These are phyloP conservation scores for Xiphophorus couchianus DNA, from an alignment of 2,113 vertebrate genomes.

Conservation along the genomic window DNA sequence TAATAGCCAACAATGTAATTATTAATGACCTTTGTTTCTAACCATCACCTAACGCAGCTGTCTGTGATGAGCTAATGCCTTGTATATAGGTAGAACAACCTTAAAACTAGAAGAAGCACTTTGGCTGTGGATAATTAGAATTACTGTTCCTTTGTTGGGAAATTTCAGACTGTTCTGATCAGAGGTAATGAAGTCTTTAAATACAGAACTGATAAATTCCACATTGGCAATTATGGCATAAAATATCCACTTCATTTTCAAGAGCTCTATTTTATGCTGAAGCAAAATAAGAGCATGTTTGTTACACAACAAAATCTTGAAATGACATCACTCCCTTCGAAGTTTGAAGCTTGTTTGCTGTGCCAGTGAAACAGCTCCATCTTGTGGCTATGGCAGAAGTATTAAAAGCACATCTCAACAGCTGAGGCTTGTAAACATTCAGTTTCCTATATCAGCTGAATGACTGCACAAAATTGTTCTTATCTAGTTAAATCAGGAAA, in stretches of 20 bases:
- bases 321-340: constrained; percentile 25
- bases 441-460: constrained; percentile 10
- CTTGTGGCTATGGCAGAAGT: constrained; percentile 53
- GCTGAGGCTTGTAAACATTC: constrained; percentile 36
- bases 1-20: constrained; percentile 49
- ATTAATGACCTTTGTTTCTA: constrained; percentile 52
- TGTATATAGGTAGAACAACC: constrained; percentile 49
- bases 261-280: constrained; percentile 3
- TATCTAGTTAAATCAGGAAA: background rate
- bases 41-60: constrained; percentile 33
- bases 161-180: constrained; percentile 7
- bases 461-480: background rate
- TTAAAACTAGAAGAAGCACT: constrained; percentile 36
- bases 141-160: constrained; percentile 9
- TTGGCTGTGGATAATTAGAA: constrained; percentile 24
- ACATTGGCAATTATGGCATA: constrained; percentile 10
- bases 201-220: constrained; percentile 15
- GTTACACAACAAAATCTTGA: background rate
- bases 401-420: constrained; percentile 35
- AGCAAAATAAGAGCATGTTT: background rate
- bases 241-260: background rate
- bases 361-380: constrained; percentile 32
- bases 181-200: constrained; percentile 1
- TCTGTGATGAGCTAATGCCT: constrained; percentile 49
- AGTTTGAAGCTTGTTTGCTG: constrained; percentile 23